A percentile compares a stretch with the other conserved stretches of the same genome.
phyloP scores from a whole-genome alignment of 92 coral and sea anemone species.

The Pocillopora grandis region DNA sequence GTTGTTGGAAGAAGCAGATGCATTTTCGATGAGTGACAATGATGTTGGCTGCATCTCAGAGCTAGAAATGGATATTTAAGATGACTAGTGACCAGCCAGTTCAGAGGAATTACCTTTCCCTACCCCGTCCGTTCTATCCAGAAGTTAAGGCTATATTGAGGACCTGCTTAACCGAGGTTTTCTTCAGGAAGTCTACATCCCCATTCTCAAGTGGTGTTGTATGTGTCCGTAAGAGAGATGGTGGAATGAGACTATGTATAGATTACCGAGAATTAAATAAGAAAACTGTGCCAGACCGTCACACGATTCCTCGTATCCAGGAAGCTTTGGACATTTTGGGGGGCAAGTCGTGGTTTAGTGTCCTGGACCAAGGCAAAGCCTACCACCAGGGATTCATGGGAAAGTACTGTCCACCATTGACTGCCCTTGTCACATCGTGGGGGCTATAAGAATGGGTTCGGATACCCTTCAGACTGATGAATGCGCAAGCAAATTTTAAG shows the following conservation, averaged over 20 bases:
- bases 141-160: conserved; percentile 41
- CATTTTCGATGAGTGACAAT: conserved; percentile 15
- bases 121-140: conserved; percentile 46
- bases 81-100: conserved; percentile 41
- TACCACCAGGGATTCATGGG: conserved; percentile 33
- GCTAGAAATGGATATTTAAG: neutral
- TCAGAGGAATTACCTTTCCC: conserved; percentile 56
- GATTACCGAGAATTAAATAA: conserved; percentile 18
- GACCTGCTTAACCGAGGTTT: conserved; percentile 39
- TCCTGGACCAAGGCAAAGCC: conserved; percentile 41
- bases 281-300: neutral
- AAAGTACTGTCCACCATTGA: conserved; percentile 39
- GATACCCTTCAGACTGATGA: conserved; percentile 53
- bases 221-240: conserved; percentile 41
- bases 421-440: conserved; percentile 59
- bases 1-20: conserved; percentile 11
- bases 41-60: conserved; percentile 26
- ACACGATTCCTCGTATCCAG: conserved; percentile 49
- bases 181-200: conserved; percentile 29
- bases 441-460: conserved; percentile 56
- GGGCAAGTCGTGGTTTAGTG: conserved; percentile 56
- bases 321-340: conserved; percentile 44
- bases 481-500: conserved; percentile 53
- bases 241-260: conserved; percentile 22
- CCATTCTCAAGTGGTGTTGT: conserved; percentile 38